phyloP scores from a whole-genome alignment of 2,888 invertebrate species.

The Anodontia alba region DNA sequence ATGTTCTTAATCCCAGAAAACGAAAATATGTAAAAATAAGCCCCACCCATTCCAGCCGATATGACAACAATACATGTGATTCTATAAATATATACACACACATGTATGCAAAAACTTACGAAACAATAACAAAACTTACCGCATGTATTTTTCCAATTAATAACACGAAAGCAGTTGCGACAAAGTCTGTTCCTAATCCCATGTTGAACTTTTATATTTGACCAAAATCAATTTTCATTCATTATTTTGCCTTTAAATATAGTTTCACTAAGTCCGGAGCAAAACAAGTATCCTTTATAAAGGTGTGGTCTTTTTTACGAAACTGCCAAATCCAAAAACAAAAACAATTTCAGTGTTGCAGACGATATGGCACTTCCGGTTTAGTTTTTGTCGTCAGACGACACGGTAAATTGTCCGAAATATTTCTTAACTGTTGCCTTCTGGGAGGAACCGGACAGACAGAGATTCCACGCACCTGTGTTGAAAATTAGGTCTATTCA shows the following conservation, averaged over 20 bases:
- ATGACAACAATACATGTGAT: no score
- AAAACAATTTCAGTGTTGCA: not conserved
- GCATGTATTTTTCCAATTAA: not conserved
- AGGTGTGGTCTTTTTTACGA: not conserved
- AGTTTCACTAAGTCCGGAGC: not conserved
- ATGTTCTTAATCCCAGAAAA: no score
- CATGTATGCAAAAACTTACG: no score
- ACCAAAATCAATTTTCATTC: not conserved
- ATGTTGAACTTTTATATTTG: not conserved
- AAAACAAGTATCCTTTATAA: not conserved
- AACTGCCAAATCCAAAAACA: not conserved
- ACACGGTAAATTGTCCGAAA: no score
- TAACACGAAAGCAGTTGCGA: not conserved
- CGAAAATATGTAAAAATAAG: no score
- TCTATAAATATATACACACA: no score
- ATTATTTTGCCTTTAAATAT: not conserved
- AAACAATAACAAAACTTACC: not conserved
- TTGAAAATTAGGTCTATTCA: not conserved
- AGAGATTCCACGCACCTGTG: not conserved
- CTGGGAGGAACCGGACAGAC: not conserved
- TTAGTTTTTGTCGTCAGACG: not conserved
- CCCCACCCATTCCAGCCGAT: no score
- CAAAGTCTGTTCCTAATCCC: not conserved
- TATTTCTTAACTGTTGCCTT: not conserved
- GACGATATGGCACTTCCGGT: slow-evolving; percentile 20